A percentile compares a stretch with the other conserved stretches of the same genome.
Evolutionary conservation across 2,113 vertebrate species (phyloP).

Genomic region (Meles meles): DNA sequence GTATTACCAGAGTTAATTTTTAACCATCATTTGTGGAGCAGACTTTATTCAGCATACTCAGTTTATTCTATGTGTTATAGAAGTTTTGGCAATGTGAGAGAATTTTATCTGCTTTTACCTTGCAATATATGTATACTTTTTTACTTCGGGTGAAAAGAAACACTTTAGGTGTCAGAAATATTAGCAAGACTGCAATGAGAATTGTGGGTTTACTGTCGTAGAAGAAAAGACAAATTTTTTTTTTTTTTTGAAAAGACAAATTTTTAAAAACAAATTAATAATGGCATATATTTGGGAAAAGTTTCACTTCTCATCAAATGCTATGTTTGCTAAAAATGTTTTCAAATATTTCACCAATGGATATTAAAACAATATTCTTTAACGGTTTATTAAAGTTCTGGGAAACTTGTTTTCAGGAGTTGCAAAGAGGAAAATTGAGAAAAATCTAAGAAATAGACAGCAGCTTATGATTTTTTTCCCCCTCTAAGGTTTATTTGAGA

Average conservation of each 20-base stretch:
- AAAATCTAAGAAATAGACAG: not conserved
- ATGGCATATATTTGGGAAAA: not conserved
- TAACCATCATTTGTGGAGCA: not conserved
- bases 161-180: conserved; percentile 5
- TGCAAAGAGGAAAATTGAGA: not conserved
- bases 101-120: not conserved
- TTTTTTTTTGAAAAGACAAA: not conserved
- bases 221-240: not conserved
- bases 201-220: not conserved
- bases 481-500: not conserved
- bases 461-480: not conserved
- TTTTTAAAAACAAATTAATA: not conserved
- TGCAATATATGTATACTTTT: not conserved
- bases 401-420: not conserved
- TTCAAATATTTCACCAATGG: not conserved
- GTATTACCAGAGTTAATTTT: conserved; percentile 11
- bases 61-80: not conserved
- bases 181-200: not conserved
- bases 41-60: not conserved
- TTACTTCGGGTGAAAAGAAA: not conserved
- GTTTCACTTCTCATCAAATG: conserved; percentile 27
- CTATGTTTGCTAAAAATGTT: conserved; percentile 11
- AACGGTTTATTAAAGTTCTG: conserved; percentile 22
- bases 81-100: not conserved
- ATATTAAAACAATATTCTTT: not conserved